A percentile compares a stretch with the other conserved stretches of the same genome.
Evolutionary conservation across 1,140 invertebrate species (phyloP).

Genomic region (Drosophila persimilis): DNA sequence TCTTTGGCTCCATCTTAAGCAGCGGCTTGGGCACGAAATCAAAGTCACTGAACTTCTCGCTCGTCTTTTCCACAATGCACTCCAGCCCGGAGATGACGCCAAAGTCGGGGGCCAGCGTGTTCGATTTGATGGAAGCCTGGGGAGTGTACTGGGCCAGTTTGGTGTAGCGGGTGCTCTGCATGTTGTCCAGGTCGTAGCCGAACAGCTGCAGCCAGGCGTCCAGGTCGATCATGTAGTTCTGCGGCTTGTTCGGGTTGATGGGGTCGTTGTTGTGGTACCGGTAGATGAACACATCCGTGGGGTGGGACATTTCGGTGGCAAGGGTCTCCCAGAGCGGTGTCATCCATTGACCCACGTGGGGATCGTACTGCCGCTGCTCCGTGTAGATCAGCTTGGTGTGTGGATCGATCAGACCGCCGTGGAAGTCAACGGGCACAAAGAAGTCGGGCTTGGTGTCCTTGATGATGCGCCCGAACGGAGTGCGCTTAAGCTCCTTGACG

Average conservation of each 20-base stretch:
- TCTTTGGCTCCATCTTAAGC: slow-evolving; percentile 92
- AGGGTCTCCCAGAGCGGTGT: slow-evolving; percentile 95
- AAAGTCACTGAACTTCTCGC: slow-evolving; percentile 91
- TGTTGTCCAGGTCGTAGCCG: slow-evolving; percentile 93
- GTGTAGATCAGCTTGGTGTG: slow-evolving; percentile 92
- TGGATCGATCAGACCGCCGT: slow-evolving; percentile 93
- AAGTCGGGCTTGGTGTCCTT: slow-evolving; percentile 96
- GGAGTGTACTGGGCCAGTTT: slow-evolving; percentile 90
- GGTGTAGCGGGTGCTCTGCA: slow-evolving; percentile 92
- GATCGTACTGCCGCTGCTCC: slow-evolving; percentile 93
- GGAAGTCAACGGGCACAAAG: slow-evolving; percentile 95
- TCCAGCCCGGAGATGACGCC: slow-evolving; percentile 94
- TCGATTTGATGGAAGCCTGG: slow-evolving; percentile 89
- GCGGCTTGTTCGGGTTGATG: slow-evolving; percentile 90
- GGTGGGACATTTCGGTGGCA: slow-evolving; percentile 90
- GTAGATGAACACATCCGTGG: slow-evolving; percentile 95
- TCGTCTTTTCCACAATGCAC: slow-evolving; percentile 93
- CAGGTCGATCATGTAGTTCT: slow-evolving; percentile 93
- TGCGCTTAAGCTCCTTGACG: slow-evolving; percentile 95
- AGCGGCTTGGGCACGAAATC: slow-evolving; percentile 92
- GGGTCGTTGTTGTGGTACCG: slow-evolving; percentile 96
- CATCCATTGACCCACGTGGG: slow-evolving; percentile 96
- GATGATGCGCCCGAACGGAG: slow-evolving; percentile 94
- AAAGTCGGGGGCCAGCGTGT: slow-evolving; percentile 91
- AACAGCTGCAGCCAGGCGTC: slow-evolving; percentile 93